Evolutionary conservation across 64 coral and sea anemone genomes (phyloP).

Genomic region (Stylophora pistillata): DNA sequence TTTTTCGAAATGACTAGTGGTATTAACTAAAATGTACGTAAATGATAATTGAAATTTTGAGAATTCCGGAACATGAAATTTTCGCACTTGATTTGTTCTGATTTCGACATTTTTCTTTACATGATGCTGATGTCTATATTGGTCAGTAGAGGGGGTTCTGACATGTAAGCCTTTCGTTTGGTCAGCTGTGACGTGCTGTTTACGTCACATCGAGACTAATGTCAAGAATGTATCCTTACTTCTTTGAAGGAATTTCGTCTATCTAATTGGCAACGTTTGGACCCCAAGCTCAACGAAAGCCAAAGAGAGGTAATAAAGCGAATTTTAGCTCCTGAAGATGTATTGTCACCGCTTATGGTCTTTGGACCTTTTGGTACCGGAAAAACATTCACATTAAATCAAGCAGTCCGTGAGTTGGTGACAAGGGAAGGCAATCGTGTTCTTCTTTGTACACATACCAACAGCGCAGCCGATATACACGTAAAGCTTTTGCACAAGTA

Average conservation of each 20-base stretch:
- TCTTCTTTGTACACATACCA: constrained; percentile 75
- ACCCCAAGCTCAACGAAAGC: constrained; percentile 39
- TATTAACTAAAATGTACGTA: too few species aligned
- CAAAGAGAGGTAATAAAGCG: constrained; percentile 65
- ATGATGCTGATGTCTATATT: too few species aligned
- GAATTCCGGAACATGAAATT: too few species aligned
- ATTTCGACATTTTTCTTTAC: too few species aligned
- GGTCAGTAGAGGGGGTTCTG: too few species aligned
- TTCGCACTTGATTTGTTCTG: too few species aligned
- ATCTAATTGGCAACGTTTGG: constrained; percentile 47
- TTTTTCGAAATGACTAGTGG: too few species aligned
- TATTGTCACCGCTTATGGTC: constrained; percentile 69
- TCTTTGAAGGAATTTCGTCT: background rate
- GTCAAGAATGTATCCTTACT: too few species aligned
- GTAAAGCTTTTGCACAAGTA: constrained; percentile 64
- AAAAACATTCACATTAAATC: constrained; percentile 78
- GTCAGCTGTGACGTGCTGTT: too few species aligned
- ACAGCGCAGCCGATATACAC: constrained; percentile 84
- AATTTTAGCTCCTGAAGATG: constrained; percentile 22
- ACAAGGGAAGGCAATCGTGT: constrained; percentile 37
- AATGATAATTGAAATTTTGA: too few species aligned
- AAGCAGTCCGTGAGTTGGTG: constrained; percentile 70
- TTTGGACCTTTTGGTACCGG: constrained; percentile 95
- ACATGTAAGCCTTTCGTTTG: too few species aligned
- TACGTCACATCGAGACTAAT: too few species aligned